Conservation (phyloP, 2,888 invertebrate species). For the Cantharis lateralis region DNA sequence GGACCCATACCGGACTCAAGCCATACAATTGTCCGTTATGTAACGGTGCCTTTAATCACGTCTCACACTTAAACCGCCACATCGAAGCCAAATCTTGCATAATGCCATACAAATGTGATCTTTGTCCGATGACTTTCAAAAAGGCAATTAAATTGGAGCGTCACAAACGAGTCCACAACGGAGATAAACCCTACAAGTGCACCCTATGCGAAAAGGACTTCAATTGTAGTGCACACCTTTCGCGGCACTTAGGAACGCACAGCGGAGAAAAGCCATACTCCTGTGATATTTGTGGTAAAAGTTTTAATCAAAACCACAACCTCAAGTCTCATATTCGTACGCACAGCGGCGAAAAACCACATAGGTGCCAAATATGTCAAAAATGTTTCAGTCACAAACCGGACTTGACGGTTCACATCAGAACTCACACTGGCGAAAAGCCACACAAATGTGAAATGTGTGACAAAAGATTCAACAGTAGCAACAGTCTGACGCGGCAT, state of each 20-base stretch:
- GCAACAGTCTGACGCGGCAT: slow-evolving; percentile 17
- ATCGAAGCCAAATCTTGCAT: slow-evolving; percentile 19
- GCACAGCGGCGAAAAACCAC: slow-evolving; percentile 21
- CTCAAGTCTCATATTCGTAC: slow-evolving; percentile 22
- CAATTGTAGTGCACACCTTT: slow-evolving; percentile 23
- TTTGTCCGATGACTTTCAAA: slow-evolving; percentile 18
- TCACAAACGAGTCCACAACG: slow-evolving; percentile 20
- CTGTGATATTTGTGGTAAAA: slow-evolving; percentile 35
- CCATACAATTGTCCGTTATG: slow-evolving; percentile 23
- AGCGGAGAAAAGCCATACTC: slow-evolving; percentile 8
- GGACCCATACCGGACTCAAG: slow-evolving; percentile 21
- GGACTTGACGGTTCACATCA: slow-evolving; percentile 16
- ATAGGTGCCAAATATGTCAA: slow-evolving; percentile 12
- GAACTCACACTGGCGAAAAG: slow-evolving; percentile 21
- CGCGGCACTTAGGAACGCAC: slow-evolving; percentile 23
- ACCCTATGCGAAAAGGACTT: slow-evolving; percentile 28
- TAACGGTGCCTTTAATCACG: slow-evolving; percentile 22
- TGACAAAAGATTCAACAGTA: slow-evolving; percentile 20
- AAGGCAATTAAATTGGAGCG: slow-evolving; percentile 15
- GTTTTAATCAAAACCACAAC: slow-evolving; percentile 28
- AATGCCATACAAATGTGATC: slow-evolving; percentile 20
- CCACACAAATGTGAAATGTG: slow-evolving; percentile 15
- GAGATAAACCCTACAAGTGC: slow-evolving; percentile 28
- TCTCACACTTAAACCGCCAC: slow-evolving; percentile 28
- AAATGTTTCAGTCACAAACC: slow-evolving; percentile 22